A percentile compares a stretch with the other conserved stretches of the same genome.
Evolutionary conservation across 2,888 invertebrate species (phyloP).

Genomic region (Machimus rusticus): DNA sequence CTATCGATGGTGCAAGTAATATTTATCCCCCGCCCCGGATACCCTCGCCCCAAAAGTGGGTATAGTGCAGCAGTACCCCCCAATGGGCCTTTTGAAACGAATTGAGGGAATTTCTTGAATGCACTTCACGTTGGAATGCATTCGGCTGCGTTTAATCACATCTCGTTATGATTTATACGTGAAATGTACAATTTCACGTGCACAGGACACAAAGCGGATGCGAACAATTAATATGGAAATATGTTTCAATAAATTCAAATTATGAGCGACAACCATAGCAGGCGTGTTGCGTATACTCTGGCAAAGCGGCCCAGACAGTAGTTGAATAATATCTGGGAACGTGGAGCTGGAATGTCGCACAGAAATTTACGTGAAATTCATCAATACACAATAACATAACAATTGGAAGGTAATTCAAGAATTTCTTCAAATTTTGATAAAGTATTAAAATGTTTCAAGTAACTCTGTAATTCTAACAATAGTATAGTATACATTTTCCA

Average conservation of each 20-base stretch:
- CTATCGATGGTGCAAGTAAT: slow-evolving; percentile 19
- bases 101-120: slow-evolving; percentile 33
- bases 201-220: slow-evolving; percentile 16
- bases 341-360: neutral
- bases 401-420: neutral
- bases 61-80: neutral
- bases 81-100: slow-evolving; percentile 2
- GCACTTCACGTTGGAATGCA: slow-evolving; percentile 27
- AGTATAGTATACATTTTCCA: no score
- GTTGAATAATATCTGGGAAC: neutral
- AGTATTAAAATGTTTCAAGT: neutral
- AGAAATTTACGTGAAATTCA: neutral
- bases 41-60: neutral
- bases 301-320: neutral
- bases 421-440: neutral
- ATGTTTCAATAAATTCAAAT: slow-evolving; percentile 32
- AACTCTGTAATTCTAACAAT: neutral
- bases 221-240: slow-evolving; percentile 31
- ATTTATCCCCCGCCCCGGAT: neutral
- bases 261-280: slow-evolving; percentile 19
- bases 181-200: slow-evolving; percentile 12
- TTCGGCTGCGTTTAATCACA: slow-evolving; percentile 30
- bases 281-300: neutral
- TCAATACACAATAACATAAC: neutral
- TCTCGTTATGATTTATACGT: slow-evolving; percentile 22